Conservation (phyloP, 2,797 vertebrate genomes). For the Distichodus sexfasciatus region DNA sequence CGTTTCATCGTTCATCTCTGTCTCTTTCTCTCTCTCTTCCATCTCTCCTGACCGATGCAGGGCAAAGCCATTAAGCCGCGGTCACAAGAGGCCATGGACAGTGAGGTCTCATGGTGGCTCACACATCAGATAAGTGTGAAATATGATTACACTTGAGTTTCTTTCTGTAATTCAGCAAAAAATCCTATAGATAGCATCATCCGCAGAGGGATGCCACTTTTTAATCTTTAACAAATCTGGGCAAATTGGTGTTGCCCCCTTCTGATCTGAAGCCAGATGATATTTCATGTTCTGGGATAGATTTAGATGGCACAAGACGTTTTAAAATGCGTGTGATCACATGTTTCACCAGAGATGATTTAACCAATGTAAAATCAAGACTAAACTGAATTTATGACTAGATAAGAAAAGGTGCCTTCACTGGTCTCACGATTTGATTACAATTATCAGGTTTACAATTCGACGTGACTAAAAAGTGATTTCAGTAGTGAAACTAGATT, state of each 20-base stretch:
- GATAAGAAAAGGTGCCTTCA: too few relatives aligned
- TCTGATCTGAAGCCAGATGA: background rate
- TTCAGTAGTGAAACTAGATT: too few relatives aligned
- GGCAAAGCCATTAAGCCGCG: constrained; percentile 47
- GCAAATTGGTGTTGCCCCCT: constrained; percentile 3
- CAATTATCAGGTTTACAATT: too few relatives aligned
- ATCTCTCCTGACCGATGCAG: constrained; percentile 39
- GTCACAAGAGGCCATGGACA: constrained; percentile 24
- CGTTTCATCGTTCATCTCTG: constrained; percentile 20
- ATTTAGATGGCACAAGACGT: background rate
- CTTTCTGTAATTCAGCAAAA: constrained; percentile 1
- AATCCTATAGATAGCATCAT: constrained; percentile 1
- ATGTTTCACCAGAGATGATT: too few relatives aligned
- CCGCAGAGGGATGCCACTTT: background rate
- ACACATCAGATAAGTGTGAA: constrained; percentile 21
- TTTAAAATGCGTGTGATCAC: background rate
- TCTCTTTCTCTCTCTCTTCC: constrained; percentile 43
- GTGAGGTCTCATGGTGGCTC: constrained; percentile 15
- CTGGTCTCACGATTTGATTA: too few relatives aligned
- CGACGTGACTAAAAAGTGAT: too few relatives aligned
- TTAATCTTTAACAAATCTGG: background rate
- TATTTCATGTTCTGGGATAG: too few relatives aligned
- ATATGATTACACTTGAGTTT: constrained; percentile 30
- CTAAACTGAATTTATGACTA: too few relatives aligned
- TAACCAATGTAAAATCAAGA: too few relatives aligned